Evolutionary conservation across 2,797 vertebrate genomes (phyloP), one percentile per base, ranked within the genome.

Genomic region (Gymnodraco acuticeps): DNA sequence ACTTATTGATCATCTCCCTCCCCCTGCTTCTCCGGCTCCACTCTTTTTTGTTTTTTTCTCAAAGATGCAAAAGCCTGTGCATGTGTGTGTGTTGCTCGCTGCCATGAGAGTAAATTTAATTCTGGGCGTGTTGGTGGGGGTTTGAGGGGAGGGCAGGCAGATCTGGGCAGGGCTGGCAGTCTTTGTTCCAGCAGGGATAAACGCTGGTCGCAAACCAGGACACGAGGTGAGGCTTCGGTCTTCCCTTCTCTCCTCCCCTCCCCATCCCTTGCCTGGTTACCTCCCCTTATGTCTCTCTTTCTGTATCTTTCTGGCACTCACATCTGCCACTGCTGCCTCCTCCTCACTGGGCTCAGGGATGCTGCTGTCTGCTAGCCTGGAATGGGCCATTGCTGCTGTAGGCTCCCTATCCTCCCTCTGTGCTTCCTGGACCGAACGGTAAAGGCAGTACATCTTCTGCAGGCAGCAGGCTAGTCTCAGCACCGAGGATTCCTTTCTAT

Each of bases 371-470:
- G 80, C 68, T 83, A 82, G 87, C 78, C 52, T 75, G 50, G 78
- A 80, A 92, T 92, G 96, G 96, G 95, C 92, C 96, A 95, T 73
- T 88, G 93, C 95, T 97, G 95, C 94, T 96, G 95, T 93, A 93
- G 92, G 89, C 87, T 90, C 87, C 92, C 89, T 87, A 78, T 93
- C 94, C 87, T 91, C 90, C 88, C 94, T 84, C 87, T 90, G 86
- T 94, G 86, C 90, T 95, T 94, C 94, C 88, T 93, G 95, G 95
- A 97, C 91, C 89, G 89, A 89, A 96, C 95, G 96, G 96, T 98
- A 97, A 95, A 89, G 67, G 48, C 76, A 78, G 82, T 1, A 67
- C 67, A 67, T 69, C 73, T 75, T 82, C 71, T 80, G 79, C 77
- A 72, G 73, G 76, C 76, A 64, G 78, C 64, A 4, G 62, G 75